Percentiles rank a stretch among this genome's conserved stretches.
Evolutionary conservation across 2,113 vertebrate species (phyloP).

Genomic region (Balaeniceps rex): DNA sequence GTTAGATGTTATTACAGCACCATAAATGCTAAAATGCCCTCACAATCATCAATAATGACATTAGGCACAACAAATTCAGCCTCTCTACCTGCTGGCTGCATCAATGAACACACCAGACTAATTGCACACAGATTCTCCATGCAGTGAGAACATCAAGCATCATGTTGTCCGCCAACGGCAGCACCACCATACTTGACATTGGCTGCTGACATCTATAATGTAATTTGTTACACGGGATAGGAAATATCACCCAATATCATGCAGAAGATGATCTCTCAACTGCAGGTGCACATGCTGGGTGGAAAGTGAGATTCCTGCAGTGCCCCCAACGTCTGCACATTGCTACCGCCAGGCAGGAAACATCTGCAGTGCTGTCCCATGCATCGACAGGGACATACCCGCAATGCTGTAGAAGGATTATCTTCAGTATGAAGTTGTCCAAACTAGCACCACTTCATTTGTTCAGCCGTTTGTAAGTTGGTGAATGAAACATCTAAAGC

Average conservation of each 20-base stretch:
- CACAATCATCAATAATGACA: neutral
- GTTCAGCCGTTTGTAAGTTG: too few species aligned
- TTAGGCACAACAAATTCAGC: neutral
- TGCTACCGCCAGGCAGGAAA: neutral
- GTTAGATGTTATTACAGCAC: neutral
- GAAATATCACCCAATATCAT: neutral
- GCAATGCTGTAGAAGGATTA: neutral
- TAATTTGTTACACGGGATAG: neutral
- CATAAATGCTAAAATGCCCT: neutral
- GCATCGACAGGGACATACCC: accelerated
- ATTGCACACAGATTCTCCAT: neutral
- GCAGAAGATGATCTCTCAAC: neutral
- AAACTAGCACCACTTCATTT: neutral
- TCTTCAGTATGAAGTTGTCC: neutral
- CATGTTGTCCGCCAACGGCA: accelerated
- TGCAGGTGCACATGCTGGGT: neutral
- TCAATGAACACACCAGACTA: neutral
- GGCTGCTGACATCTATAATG: neutral
- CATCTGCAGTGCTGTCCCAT: neutral
- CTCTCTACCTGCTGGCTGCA: neutral
- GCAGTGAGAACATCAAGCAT: neutral
- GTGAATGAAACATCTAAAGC: slow-evolving; percentile 22
- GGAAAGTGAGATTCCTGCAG: neutral
- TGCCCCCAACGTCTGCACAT: neutral
- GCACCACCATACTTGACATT: neutral